Evolutionary conservation across 2,113 vertebrate species (phyloP), one percentile per base, ranked within the genome.

Genomic region (Jaculus jaculus): DNA sequence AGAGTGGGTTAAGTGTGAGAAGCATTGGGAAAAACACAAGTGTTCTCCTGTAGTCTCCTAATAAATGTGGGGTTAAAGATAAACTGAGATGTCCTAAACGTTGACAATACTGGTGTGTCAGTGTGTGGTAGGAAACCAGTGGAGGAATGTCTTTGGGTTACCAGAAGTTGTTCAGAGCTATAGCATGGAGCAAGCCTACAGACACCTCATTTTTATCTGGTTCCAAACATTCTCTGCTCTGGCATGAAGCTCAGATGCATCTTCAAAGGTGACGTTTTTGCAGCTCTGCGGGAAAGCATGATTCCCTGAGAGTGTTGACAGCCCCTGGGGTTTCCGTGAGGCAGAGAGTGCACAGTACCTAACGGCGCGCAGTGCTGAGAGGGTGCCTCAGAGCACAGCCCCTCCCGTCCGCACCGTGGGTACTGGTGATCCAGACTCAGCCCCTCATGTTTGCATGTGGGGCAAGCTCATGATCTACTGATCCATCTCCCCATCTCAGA

Each of bases 291-390:
- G n/a, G 20, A 39, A 21, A 9, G 74, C 42, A 23, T 0, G 9
- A 42, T n/a, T 39, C 30, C 17, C 3, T 39, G 21, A 34, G 26
- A 5, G 5, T 66, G 63, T 73, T 84, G 23, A n/a, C 11, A 0
- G 0, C 6, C 12, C 1, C 12, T 3, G 23, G 16, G 2, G 15
- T 4, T 39, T 39, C 54, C 24, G 0, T 32, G 74, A 1, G 17
- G 21, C 3, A 26, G 0, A 28, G 18, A 23, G 9, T 32, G 16
- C 34, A 69, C 0, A 13, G 81, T 16, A 83, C 28, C 3, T 1
- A 13, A 8, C 42, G 68, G 18, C 10, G 0, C 23, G 6, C 21
- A 21, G 23, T 54, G 20, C 4, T 15, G n/a, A 51, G 69, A 32
- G 39, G 3, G 34, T 23, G 6, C 5, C 32, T 42, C 54, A 26